Base-by-base conservation (phyloP, 2,113 vertebrate species). In the Acanthisitta chloris region DNA sequence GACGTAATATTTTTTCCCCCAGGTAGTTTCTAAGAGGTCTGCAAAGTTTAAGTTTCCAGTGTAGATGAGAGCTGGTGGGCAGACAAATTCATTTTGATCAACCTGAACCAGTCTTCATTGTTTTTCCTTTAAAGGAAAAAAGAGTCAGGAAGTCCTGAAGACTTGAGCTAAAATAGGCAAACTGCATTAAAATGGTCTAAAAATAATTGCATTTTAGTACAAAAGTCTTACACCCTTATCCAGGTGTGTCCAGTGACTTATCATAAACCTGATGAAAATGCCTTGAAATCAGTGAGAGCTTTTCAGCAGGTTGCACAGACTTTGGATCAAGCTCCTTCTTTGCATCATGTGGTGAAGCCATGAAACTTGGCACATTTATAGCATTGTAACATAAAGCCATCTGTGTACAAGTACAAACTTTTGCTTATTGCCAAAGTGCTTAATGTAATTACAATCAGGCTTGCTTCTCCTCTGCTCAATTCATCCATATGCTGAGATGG, bases 371-470 rank as follows among this genome's bases (percentile, higher is more conserved):
- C 94, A 93, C 90, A 51, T 94, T 93, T 97, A 78, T 88, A 86
- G 54, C 92, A 93, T 74, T 91, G 87, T 96, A 96, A 97, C 88
- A 93, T 93, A 94, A 96, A 88, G 69, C 83, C 96, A 97, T 96
- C 91, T 96, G 94, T 90, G 89, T 92, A 77, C 49, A 69, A 92
- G 90, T 57, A 97, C 93, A 97, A 89, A 96, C 73, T 96, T 97
- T 91, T 96, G 84, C 89, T 95, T 89, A 43, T 79, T 96, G 82
- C 64, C 95, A 82, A 92, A 96, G 94, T 92, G 40, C 90, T 97
- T 97, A 91, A 94, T 97, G 72, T 97, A 97, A 98, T 97, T 98
- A 97, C 80, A 97, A 38, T 91, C 97, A 97, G 84, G 85, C 86
- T 93, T 90, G 34, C 43, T 96, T 96, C 77, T 94, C 91, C 87